phyloP scores from a whole-genome alignment of 2,113 vertebrate species.

The Nothobranchius furzeri region DNA sequence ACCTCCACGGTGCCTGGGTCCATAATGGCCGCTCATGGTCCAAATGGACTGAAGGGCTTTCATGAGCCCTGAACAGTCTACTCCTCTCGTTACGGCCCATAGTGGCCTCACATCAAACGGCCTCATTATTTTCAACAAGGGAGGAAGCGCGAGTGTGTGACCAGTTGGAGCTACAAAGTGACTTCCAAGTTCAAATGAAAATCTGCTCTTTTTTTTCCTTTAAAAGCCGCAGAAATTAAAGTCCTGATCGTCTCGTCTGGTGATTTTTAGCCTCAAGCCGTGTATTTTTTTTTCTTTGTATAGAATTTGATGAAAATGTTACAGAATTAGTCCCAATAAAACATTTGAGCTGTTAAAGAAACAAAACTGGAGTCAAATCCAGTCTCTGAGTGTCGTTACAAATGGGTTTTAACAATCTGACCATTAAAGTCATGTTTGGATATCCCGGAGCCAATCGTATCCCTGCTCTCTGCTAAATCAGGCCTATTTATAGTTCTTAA shows the following conservation, averaged over 20 bases:
- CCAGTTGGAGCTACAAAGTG: slow-evolving; percentile 59
- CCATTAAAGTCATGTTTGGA: slow-evolving; percentile 54
- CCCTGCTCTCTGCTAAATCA: slow-evolving; percentile 49
- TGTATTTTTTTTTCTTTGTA: slow-evolving; percentile 16
- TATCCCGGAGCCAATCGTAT: slow-evolving; percentile 47
- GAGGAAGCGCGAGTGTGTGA: slow-evolving; percentile 47
- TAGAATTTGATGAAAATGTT: slow-evolving; percentile 6
- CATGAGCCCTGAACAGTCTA: slow-evolving; percentile 70
- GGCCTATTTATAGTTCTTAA: slow-evolving; percentile 73
- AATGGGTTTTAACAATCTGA: slow-evolving; percentile 33
- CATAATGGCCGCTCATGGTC: slow-evolving; percentile 59
- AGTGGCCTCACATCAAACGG: slow-evolving; percentile 69
- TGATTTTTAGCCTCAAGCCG: slow-evolving; percentile 15
- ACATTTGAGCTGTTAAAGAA: slow-evolving; percentile 9
- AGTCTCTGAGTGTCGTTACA: slow-evolving; percentile 30
- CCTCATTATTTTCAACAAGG: slow-evolving; percentile 74
- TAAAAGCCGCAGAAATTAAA: slow-evolving; percentile 46
- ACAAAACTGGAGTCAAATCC: slow-evolving; percentile 13
- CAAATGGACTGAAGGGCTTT: slow-evolving; percentile 75
- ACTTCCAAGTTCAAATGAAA: slow-evolving; percentile 66
- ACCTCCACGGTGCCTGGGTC: slow-evolving; percentile 55
- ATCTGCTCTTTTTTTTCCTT: slow-evolving; percentile 50
- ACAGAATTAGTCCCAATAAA: slow-evolving; percentile 15
- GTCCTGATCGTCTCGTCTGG: slow-evolving; percentile 21
- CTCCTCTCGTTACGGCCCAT: slow-evolving; percentile 67